phyloP scores from a whole-genome alignment of 2,113 vertebrate genomes.

The Perca fluviatilis region DNA sequence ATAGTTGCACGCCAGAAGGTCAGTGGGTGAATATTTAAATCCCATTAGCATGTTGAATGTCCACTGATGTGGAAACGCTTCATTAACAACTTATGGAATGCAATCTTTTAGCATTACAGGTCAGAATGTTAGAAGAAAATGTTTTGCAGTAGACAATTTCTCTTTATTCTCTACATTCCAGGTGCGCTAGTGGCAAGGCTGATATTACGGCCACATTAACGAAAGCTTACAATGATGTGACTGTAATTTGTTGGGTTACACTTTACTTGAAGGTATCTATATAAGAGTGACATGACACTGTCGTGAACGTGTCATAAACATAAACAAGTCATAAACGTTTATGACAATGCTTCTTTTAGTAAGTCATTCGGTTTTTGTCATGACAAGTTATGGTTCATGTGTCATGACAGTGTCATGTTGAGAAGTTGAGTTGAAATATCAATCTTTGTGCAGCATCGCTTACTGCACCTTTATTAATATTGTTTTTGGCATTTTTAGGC shows the following conservation, averaged over 20 bases:
- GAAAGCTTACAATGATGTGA: neutral
- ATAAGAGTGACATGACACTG: too few species aligned
- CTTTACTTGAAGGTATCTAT: too few species aligned
- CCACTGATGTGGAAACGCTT: conserved; percentile 9
- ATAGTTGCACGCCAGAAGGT: conserved; percentile 27
- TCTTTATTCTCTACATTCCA: neutral
- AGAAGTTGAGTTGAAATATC: too few species aligned
- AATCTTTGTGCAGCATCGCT: too few species aligned
- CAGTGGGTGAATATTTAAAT: conserved; percentile 59
- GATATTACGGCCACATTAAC: neutral
- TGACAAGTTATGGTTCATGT: too few species aligned
- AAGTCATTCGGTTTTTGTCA: too few species aligned
- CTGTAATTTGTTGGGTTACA: neutral
- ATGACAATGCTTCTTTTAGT: too few species aligned
- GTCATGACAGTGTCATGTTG: too few species aligned
- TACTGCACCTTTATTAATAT: too few species aligned
- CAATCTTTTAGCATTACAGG: conserved; percentile 14
- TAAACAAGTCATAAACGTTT: too few species aligned
- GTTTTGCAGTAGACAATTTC: neutral
- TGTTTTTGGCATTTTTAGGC: too few species aligned
- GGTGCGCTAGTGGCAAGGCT: neutral
- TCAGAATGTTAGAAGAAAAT: neutral
- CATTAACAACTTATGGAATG: conserved; percentile 24
- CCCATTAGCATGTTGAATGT: conserved; percentile 46
- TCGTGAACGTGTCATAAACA: too few species aligned